These are phyloP conservation scores for Rhagonycha lutea DNA, from an alignment of 2,888 invertebrate species.

Conservation along the genomic window DNA sequence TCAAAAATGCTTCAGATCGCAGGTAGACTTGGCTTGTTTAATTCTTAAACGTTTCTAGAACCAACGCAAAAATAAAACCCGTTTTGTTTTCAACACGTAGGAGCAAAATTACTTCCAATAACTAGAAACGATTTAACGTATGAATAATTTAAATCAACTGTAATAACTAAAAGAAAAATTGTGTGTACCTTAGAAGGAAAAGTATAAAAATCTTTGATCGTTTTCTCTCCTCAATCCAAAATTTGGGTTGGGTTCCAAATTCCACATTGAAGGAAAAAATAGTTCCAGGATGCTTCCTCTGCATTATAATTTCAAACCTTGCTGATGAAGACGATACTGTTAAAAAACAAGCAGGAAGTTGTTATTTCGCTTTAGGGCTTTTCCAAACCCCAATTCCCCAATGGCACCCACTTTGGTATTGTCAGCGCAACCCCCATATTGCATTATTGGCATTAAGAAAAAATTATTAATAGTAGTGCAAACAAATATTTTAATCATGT, in stretches of 20 bases:
- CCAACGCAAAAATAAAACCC: slow-evolving; percentile 22
- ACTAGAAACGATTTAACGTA: slow-evolving; percentile 13
- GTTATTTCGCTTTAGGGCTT: too few relatives aligned
- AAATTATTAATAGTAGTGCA: background rate
- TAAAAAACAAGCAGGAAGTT: too few relatives aligned
- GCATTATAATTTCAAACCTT: too few relatives aligned
- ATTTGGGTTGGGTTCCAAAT: background rate
- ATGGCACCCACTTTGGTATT: background rate
- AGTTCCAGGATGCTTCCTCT: too few relatives aligned
- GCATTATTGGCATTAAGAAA: background rate
- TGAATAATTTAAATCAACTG: slow-evolving; percentile 5
- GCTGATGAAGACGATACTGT: too few relatives aligned
- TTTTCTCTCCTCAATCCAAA: background rate
- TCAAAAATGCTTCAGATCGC: slow-evolving; percentile 21
- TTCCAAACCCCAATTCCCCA: too few relatives aligned
- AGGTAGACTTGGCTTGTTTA: slow-evolving; percentile 23
- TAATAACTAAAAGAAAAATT: background rate
- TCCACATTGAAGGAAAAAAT: background rate
- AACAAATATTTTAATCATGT: background rate
- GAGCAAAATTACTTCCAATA: slow-evolving; percentile 22
- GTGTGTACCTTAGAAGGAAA: background rate
- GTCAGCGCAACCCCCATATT: background rate
- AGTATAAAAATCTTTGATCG: background rate
- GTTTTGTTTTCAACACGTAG: slow-evolving; percentile 20
- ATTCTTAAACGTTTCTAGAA: slow-evolving; percentile 24